phyloP scores from a whole-genome alignment of 2,797 vertebrate genomes.

The Lithobates sylvaticus region DNA sequence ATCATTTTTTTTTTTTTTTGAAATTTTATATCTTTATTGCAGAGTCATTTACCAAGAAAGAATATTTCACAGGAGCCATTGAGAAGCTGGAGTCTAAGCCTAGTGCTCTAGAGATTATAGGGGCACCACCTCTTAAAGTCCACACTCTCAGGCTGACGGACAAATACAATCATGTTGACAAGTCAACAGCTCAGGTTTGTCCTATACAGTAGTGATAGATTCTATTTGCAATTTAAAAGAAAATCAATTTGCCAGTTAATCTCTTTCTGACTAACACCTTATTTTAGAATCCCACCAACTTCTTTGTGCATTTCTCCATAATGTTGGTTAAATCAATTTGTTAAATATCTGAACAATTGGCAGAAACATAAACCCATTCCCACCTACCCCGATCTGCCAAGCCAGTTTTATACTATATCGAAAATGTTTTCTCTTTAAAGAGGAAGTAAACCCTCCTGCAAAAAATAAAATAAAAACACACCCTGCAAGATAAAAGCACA shows the following conservation, averaged over 20 bases:
- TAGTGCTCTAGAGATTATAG: conserved; percentile 80
- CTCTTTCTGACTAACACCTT: not conserved
- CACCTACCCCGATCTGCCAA: not conserved
- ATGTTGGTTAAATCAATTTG: too few species aligned
- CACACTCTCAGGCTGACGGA: conserved; percentile 83
- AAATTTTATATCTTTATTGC: conserved; percentile 11
- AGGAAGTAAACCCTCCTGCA: too few species aligned
- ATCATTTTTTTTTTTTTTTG: not conserved
- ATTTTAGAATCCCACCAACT: not conserved
- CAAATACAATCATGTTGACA: conserved; percentile 77
- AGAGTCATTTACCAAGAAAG: conserved; percentile 77
- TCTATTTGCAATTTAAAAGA: not conserved
- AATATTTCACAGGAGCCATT: conserved; percentile 81
- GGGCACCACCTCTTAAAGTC: conserved; percentile 81
- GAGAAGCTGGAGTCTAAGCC: conserved; percentile 76
- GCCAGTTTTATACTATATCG: too few species aligned
- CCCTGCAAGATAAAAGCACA: too few species aligned
- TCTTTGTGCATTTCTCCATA: too few species aligned
- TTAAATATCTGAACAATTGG: too few species aligned
- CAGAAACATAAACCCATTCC: not conserved
- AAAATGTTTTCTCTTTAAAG: too few species aligned
- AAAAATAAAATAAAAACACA: too few species aligned
- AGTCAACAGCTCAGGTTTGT: conserved; percentile 76
- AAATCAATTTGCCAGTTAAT: not conserved
- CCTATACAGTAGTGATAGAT: not conserved